phyloP scores from a whole-genome alignment of 2,888 invertebrate species.

The Xestia ashworthii region DNA sequence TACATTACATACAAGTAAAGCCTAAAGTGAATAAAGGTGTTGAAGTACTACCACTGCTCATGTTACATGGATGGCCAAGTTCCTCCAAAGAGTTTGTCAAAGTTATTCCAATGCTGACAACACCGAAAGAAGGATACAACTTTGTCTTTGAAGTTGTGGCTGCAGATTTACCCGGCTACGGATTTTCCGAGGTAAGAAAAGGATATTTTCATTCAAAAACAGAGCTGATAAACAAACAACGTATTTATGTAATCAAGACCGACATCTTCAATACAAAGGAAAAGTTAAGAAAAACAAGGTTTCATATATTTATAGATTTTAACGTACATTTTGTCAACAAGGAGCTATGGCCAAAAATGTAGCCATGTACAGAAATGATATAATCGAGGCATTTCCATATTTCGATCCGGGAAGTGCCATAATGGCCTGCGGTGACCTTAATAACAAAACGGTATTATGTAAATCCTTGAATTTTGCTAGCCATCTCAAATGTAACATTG shows the following conservation, averaged over 20 bases:
- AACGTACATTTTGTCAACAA: conserved; percentile 14
- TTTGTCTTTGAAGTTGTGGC: conserved; percentile 93
- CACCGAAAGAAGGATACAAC: conserved; percentile 87
- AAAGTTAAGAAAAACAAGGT: conserved; percentile 32
- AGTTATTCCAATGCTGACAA: conserved; percentile 92
- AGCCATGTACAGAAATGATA: background rate
- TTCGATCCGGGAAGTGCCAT: background rate
- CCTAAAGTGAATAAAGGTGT: conserved; percentile 80
- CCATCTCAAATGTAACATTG: conserved; percentile 14
- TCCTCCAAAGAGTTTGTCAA: conserved; percentile 95
- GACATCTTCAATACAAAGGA: conserved; percentile 37
- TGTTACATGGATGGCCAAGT: conserved; percentile 97
- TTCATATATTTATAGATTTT: conserved; percentile 33
- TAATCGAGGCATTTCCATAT: conserved; percentile 25
- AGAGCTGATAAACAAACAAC: conserved; percentile 5
- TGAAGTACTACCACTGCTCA: conserved; percentile 91
- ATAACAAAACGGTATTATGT: background rate
- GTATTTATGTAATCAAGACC: conserved; percentile 18
- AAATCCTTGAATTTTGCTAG: conserved; percentile 26
- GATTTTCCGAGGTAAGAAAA: conserved; percentile 91
- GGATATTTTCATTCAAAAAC: background rate
- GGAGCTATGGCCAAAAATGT: conserved; percentile 16
- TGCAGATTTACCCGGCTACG: conserved; percentile 93
- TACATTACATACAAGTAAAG: conserved; percentile 94
- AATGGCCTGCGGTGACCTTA: background rate